phyloP scores from a whole-genome alignment of 2,113 vertebrate genomes.

The Pelodiscus sinensis region DNA sequence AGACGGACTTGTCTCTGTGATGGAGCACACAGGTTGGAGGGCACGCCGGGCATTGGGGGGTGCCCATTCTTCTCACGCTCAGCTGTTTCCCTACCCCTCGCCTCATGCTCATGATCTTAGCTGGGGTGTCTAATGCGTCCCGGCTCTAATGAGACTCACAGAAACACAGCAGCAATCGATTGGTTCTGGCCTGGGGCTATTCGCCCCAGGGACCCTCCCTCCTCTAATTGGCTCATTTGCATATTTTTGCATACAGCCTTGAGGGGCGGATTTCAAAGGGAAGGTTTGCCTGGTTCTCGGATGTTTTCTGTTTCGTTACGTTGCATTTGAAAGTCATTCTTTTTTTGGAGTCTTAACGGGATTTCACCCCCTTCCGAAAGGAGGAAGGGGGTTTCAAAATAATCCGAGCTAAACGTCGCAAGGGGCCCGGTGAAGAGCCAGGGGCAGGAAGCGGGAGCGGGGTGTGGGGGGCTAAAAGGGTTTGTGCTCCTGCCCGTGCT shows the following conservation, averaged over 20 bases:
- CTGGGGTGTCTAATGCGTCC: background rate
- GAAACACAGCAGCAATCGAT: background rate
- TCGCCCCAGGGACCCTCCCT: background rate
- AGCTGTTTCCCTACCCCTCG: background rate
- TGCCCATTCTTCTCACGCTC: background rate
- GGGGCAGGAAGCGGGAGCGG: background rate
- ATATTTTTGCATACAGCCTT: background rate
- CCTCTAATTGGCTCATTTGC: background rate
- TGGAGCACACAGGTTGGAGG: background rate
- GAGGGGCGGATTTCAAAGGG: background rate
- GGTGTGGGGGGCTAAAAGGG: background rate
- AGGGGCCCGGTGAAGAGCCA: background rate
- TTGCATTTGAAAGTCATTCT: background rate
- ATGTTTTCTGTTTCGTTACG: rapidly evolving
- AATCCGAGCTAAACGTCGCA: background rate
- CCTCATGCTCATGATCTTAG: background rate
- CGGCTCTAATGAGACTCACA: background rate
- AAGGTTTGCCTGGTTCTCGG: background rate
- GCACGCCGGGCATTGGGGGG: background rate
- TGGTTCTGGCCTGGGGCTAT: background rate
- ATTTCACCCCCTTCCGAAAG: background rate
- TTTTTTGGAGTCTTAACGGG: background rate
- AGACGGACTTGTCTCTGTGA: background rate
- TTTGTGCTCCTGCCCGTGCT: background rate
- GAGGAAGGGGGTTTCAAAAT: background rate